Percentiles rank a stretch among this genome's conserved stretches.
These are phyloP conservation scores for Alectura lathami DNA, from an alignment of 2,113 vertebrate species.

Conservation along the genomic window DNA sequence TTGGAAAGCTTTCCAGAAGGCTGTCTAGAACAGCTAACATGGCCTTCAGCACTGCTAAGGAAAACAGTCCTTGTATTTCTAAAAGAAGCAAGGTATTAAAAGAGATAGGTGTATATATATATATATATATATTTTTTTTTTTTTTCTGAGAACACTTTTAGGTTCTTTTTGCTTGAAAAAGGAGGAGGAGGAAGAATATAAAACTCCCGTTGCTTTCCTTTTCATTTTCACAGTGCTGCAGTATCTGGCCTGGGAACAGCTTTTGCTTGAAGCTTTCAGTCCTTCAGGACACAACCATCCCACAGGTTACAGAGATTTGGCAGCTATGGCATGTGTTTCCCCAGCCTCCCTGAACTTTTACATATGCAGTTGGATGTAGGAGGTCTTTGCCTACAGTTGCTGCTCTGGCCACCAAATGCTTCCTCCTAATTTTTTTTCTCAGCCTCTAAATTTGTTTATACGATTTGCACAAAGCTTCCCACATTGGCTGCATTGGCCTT, in stretches of 20 bases:
- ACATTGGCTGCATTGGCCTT: neutral
- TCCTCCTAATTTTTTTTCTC: neutral
- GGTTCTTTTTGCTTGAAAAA: neutral
- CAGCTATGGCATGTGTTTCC: conserved; percentile 17
- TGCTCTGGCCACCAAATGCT: conserved; percentile 39
- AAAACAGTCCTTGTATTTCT: neutral
- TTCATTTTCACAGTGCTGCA: neutral
- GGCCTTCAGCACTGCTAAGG: neutral
- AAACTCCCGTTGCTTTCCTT: neutral
- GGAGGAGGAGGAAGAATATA: neutral
- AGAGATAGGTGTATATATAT: no score
- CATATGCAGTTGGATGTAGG: neutral
- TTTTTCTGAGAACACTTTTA: neutral
- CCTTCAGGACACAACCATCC: neutral
- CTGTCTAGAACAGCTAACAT: neutral
- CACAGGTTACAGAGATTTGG: neutral
- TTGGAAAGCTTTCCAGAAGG: conserved; percentile 10
- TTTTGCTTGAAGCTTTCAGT: conserved; percentile 21
- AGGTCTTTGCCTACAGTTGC: conserved; percentile 28
- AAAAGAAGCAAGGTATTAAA: neutral
- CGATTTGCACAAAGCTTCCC: conserved; percentile 43
- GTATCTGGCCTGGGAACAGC: neutral
- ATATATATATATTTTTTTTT: no score
- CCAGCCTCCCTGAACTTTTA: neutral
- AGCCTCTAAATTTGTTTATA: neutral